Base-by-base conservation (phyloP, 2,888 invertebrate genomes). In the Gymnocheta viridis region DNA sequence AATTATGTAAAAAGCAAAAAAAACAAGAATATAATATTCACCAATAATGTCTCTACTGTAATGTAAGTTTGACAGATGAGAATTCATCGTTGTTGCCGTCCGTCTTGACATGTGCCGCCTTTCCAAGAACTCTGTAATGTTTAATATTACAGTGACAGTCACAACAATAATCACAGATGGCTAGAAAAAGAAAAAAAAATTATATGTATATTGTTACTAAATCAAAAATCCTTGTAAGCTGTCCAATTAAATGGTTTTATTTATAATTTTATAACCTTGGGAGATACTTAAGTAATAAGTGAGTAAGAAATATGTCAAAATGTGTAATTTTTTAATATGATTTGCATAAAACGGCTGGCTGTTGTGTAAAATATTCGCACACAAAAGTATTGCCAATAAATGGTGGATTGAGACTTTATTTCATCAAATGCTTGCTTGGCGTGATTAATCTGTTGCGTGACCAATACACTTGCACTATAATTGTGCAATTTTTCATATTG, bases 1-100 rank as follows among this genome's bases (percentile, higher is more conserved):
- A 44, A 69, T n/a, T 62, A 22, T 32, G 7, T 32, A 78, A 51
- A 89, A 88, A 89, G 6, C 14, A 24, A 9, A n/a, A 54, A 32
- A 44, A 32, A 4, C 47, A 67, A 44, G 24, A 51, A 58, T n/a
- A 54, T 56, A 86, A 80, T 86, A 85, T 85, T 82, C 85, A 84
- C 82, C 86, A 86, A 85, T 88, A 90, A 88, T 85, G 77, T 70
- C 85, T 27, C 66, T 27, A 73, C 82, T 67, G 83, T 83, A 83
- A 73, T 85, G 54, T 17, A 58, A 70, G 54, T 80, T 76, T 80
- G 81, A 81, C 81, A 72, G 78, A 82, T 78, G 73, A 80, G 76
- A 60, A 72, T 58, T 83, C 81, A 82, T 62, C 62, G 74, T 82
- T 70, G 69, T 69, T 67, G 73, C 60, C 35, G 67, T 69, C 64